A percentile compares a stretch with the other conserved stretches of the same genome.
Conservation (phyloP, 2,888 invertebrate species). For the Pseudeuparius sepicola region DNA sequence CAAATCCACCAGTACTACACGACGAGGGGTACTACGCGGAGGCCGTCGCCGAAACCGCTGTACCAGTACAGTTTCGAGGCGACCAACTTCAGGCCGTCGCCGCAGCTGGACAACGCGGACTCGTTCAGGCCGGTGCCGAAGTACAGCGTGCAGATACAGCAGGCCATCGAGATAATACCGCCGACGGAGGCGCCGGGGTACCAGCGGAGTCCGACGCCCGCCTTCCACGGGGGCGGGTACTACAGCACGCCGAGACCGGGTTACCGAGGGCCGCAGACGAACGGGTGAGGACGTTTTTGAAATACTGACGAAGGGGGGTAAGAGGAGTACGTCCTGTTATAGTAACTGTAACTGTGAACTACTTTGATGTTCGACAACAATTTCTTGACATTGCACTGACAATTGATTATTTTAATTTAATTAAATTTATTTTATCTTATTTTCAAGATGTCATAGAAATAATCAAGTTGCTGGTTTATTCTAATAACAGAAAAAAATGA, state of each 20-base stretch:
- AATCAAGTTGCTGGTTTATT: too few relatives aligned
- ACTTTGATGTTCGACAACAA: too few relatives aligned
- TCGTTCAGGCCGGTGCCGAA: constrained; percentile 31
- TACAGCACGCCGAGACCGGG: constrained; percentile 3
- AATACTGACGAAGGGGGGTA: too few relatives aligned
- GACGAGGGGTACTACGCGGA: constrained; percentile 42
- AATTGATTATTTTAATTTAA: too few relatives aligned
- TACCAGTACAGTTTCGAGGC: constrained; percentile 68
- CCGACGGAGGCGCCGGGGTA: constrained; percentile 17
- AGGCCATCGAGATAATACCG: constrained; percentile 35
- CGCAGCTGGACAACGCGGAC: constrained; percentile 23
- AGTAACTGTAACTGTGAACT: too few relatives aligned
- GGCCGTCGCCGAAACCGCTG: constrained; percentile 43
- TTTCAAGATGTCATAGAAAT: too few relatives aligned
- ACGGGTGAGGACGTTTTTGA: too few relatives aligned
- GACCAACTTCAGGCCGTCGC: constrained; percentile 39
- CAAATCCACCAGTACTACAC: constrained; percentile 52
- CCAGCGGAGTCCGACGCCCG: constrained; percentile 1
- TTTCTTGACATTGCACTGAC: too few relatives aligned
- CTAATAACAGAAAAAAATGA: too few relatives aligned
- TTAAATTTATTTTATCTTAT: too few relatives aligned
- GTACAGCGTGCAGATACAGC: constrained; percentile 38
- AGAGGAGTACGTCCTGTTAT: too few relatives aligned
- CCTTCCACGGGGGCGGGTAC: not conserved
- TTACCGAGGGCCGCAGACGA: constrained; percentile 15